Evolutionary conservation across 2,797 vertebrate species (phyloP).

Genomic region (Podarcis siculus): DNA sequence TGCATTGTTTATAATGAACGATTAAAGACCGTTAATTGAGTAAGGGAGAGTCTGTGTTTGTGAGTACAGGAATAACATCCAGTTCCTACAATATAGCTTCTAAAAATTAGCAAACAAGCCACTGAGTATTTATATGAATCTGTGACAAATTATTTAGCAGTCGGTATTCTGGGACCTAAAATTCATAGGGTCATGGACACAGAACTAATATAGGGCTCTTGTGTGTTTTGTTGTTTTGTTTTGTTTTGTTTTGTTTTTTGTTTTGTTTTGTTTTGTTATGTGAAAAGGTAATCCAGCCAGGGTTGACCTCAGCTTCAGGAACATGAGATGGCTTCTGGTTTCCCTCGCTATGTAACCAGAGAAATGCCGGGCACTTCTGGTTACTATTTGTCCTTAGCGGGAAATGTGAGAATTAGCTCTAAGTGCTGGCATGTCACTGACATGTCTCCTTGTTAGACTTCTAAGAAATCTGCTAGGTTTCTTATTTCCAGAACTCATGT

Average conservation of each 20-base stretch:
- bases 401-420: background rate
- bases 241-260: too few relatives aligned
- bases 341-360: background rate
- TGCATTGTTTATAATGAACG: background rate
- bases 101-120: slow-evolving; percentile 6
- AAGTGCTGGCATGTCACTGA: rapidly evolving
- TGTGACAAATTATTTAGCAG: background rate
- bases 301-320: background rate
- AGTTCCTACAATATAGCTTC: background rate
- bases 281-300: background rate
- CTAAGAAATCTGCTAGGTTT: background rate
- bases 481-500: background rate
- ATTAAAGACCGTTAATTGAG: background rate
- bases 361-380: background rate
- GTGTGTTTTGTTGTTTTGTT: too few relatives aligned
- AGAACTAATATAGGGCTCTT: background rate
- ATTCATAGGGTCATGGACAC: background rate
- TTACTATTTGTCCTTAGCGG: background rate
- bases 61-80: background rate
- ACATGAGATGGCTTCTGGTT: background rate
- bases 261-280: too few relatives aligned
- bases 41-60: too few relatives aligned
- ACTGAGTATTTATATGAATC: background rate
- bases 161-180: slow-evolving; percentile 1
- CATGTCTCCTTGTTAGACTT: background rate